Conservation (phyloP, 2,888 invertebrate genomes). For the Rhaphigaster nebulosa region DNA sequence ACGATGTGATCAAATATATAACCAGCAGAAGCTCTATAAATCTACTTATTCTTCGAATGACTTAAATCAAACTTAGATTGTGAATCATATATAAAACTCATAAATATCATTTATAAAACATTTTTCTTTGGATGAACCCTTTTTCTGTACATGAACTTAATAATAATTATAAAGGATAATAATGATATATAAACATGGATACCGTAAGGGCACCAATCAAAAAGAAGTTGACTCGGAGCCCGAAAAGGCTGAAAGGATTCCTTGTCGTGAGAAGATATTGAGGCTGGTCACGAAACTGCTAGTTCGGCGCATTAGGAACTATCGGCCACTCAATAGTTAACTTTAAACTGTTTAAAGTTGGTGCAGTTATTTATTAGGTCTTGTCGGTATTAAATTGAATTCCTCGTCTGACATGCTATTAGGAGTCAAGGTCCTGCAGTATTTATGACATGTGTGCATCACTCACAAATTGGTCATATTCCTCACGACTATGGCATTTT, state of each 20-base stretch:
- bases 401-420: background rate
- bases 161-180: background rate
- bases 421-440: background rate
- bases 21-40: no score
- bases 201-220: background rate
- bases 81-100: no score
- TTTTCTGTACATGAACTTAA: no score
- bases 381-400: background rate
- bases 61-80: no score
- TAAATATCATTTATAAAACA: no score
- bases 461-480: no score
- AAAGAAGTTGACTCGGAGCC: background rate
- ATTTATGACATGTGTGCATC: background rate
- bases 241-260: background rate
- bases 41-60: no score
- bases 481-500: no score
- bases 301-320: background rate
- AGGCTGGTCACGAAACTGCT: background rate
- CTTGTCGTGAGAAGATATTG: background rate
- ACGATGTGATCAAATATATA: no score
- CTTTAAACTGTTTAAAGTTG: background rate
- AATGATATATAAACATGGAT: background rate
- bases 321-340: background rate
- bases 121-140: no score
- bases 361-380: background rate